Base-by-base conservation (phyloP, 2,797 vertebrate species). In the Capromys pilorides region DNA sequence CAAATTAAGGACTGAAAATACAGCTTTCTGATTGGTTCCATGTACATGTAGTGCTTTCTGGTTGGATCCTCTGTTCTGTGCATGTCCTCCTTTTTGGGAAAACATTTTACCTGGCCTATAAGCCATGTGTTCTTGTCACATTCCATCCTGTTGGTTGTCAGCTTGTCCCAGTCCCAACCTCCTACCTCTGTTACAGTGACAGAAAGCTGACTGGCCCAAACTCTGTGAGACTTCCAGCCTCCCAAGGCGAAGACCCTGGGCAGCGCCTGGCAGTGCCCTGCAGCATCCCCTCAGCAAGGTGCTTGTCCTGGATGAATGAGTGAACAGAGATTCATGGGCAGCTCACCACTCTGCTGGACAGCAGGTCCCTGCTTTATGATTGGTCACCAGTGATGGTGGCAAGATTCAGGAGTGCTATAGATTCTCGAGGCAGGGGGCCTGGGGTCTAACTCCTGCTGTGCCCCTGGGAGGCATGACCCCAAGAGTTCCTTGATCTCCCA, bases 321-420 rank as follows among this genome's bases (percentile, higher is more conserved):
- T 22, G 16, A 36, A 0, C 6, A 39, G 49, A 4, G 66, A 62
- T 1, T 22, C 21, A 54, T 1, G 3, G 51, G 51, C 51, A 54
- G 51, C 51, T 54, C 9, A 14, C 13, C 51, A 54, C 51, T 45
- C 45, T 54, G 51, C 13, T n/a, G 39, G 61, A 24, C 67, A 26
- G 73, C 5, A 22, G 21, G 7, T 5, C 5, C 13, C 41, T 59
- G 0, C 24, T 73, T 62, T 28, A 1, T 12, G 28, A 26, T 0
- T 10, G 36, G 86, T 16, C 41, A 21, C 82, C 78, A 21, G n/a
- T 0, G 0, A 6, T 1, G 21, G 7, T 8, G 1, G 11, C 45
- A 54, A 84, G 57, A 36, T 3, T 26, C 9, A 19, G 2, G 57
- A 1, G 1, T 0, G 22, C 5, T 36, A 61, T 19, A 16, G 33